Evolutionary conservation across 2,888 invertebrate species (phyloP).

Genomic region (Zelleria hepariella): DNA sequence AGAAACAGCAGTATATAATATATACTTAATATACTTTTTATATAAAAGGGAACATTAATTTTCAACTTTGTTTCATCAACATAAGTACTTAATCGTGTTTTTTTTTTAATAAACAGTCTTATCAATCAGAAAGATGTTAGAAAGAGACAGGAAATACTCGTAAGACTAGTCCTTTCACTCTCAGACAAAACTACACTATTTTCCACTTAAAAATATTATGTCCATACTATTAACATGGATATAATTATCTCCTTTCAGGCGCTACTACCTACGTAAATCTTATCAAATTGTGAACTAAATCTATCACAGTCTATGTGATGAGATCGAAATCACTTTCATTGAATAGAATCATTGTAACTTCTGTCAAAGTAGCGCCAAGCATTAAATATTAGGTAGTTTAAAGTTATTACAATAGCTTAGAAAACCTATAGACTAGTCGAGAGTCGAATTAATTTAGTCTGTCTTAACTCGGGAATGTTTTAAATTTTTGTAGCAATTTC

Average conservation of each 20-base stretch:
- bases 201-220: constrained; percentile 15
- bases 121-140: not conserved
- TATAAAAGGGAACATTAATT: constrained; percentile 7
- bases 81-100: not conserved
- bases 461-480: constrained; percentile 20
- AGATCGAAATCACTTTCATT: not conserved
- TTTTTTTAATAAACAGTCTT: not conserved
- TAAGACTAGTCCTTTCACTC: constrained; percentile 37
- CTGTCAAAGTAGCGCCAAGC: not conserved
- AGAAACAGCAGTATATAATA: constrained; percentile 1
- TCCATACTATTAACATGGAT: not conserved
- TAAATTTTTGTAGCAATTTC: constrained; percentile 4
- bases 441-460: constrained; percentile 16
- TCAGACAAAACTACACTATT: constrained; percentile 17
- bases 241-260: not conserved
- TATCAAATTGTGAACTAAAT: not conserved
- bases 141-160: constrained; percentile 23
- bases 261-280: not conserved
- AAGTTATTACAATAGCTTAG: not conserved
- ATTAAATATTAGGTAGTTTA: not conserved
- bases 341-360: not conserved
- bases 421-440: not conserved
- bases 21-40: not conserved
- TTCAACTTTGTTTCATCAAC: not conserved
- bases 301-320: not conserved